Evolutionary conservation across 1,140 invertebrate species (phyloP), one percentile per base, ranked within the genome.

Genomic region (Laupala kohalensis): DNA sequence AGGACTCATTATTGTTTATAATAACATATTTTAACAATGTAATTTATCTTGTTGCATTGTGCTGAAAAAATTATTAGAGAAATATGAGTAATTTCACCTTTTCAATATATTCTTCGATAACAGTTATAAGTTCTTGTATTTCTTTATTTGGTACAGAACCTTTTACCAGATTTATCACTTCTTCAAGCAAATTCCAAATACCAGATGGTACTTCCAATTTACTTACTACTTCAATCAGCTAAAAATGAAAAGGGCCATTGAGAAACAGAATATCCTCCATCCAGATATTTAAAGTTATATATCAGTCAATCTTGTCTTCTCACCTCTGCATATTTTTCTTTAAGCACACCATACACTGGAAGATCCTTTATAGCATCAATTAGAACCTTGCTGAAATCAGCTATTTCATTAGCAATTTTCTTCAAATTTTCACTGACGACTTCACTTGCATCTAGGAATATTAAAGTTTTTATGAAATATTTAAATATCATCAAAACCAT

Each of bases 101-200:
- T 64, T 85, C 78, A 5, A 89, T 73, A 76, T 92, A 92, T 27
- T 84, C 78, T 26, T 81, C 79, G 29, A 85, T 75, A 3, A 79
- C 78, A 62, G 83, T 80, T 13, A 86, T 76, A 71, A 90, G 81
- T n/a, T 83, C 80, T 74, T 81, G 83, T 2, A 84, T 74, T 73
- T 89, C 87, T 12, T 85, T 80, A 4, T 84, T 86, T 3, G 88
- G 87, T 53, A 88, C 70, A 9, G 84, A 69, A 5, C 80, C 78
- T 64, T 84, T 85, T 12, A 86, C 24, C 0, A 81, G 78, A 0
- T 80, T 78, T 63, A 83, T 78, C 4, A 84, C 64, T 62, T 88
- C 85, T 25, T 83, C 77, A 12, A 87, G 71, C 0, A 85, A 69
- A 12, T 76, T 77, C 19, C 86, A 72, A 3, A 85, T 69, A 15